A percentile compares a stretch with the other conserved stretches of the same genome.
These are phyloP conservation scores for Trichogramma evanescens DNA, from an alignment of 2,888 invertebrate species.

Conservation along the genomic window DNA sequence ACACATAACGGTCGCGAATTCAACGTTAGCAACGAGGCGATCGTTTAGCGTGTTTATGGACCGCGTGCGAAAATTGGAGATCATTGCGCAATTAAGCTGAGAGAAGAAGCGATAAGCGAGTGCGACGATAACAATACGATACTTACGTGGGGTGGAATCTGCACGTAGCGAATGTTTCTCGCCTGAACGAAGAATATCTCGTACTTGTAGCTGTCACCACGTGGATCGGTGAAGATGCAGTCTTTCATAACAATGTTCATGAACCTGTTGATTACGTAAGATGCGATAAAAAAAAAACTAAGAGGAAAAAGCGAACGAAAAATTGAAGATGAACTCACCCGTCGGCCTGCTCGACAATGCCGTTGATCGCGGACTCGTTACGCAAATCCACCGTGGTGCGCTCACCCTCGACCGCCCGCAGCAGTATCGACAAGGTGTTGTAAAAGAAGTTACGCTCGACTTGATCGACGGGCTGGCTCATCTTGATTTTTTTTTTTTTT, in stretches of 20 bases:
- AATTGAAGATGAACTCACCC: constrained; percentile 49
- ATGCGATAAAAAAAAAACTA: not conserved
- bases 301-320: not conserved
- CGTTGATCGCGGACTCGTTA: constrained; percentile 60
- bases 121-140: not conserved
- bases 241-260: constrained; percentile 64
- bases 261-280: constrained; percentile 44
- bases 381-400: constrained; percentile 61
- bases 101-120: not conserved
- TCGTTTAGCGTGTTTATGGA: no score
- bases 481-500: not conserved
- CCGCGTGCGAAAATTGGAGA: no score
- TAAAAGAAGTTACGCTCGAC: constrained; percentile 45
- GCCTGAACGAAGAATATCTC: constrained; percentile 58
- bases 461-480: constrained; percentile 2
- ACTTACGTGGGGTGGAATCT: constrained; percentile 53
- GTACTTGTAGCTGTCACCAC: constrained; percentile 56
- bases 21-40: no score
- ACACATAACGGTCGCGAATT: no score
- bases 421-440: constrained; percentile 58
- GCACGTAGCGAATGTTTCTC: constrained; percentile 62
- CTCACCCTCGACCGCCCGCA: constrained; percentile 56
- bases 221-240: constrained; percentile 58
- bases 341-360: constrained; percentile 57
- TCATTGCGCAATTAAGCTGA: no score